A percentile compares a stretch with the other conserved stretches of the same genome.
Evolutionary conservation across 2,888 invertebrate species (phyloP).

Genomic region (Arge pagana): DNA sequence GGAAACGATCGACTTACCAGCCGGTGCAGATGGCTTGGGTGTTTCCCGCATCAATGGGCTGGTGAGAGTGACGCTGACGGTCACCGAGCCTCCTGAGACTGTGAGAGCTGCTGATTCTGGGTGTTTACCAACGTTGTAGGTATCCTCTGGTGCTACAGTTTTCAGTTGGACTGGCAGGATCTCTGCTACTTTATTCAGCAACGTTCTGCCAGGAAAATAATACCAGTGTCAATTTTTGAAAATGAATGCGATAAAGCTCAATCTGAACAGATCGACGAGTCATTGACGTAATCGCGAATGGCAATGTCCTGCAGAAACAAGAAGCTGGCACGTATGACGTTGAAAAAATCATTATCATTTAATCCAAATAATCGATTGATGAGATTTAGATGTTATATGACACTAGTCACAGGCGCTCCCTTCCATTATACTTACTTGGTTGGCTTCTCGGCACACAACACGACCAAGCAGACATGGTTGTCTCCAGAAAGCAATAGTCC

Average conservation of each 20-base stretch:
- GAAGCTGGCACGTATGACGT: background rate
- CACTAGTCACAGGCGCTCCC: too few relatives aligned
- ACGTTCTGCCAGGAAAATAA: slow-evolving; percentile 58
- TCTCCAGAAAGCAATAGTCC: slow-evolving; percentile 90
- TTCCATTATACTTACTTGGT: slow-evolving; percentile 64
- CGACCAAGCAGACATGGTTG: slow-evolving; percentile 87
- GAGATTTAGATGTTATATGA: too few relatives aligned
- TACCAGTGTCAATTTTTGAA: too few relatives aligned
- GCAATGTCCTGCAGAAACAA: too few relatives aligned
- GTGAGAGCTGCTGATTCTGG: slow-evolving; percentile 84
- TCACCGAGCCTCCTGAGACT: slow-evolving; percentile 78
- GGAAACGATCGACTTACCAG: slow-evolving; percentile 50
- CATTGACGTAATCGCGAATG: too few relatives aligned
- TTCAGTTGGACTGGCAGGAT: slow-evolving; percentile 81
- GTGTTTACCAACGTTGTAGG: slow-evolving; percentile 82
- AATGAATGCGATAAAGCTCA: too few relatives aligned
- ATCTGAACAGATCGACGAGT: too few relatives aligned
- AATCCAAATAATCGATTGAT: too few relatives aligned
- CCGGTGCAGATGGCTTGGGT: slow-evolving; percentile 41
- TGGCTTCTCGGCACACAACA: slow-evolving; percentile 93
- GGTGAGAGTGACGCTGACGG: slow-evolving; percentile 87
- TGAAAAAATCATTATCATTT: too few relatives aligned
- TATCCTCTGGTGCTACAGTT: slow-evolving; percentile 72
- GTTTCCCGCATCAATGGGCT: slow-evolving; percentile 89
- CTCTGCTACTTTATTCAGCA: slow-evolving; percentile 85